Base-by-base conservation (phyloP, 2,113 vertebrate genomes). In the Grammomys surdaster region DNA sequence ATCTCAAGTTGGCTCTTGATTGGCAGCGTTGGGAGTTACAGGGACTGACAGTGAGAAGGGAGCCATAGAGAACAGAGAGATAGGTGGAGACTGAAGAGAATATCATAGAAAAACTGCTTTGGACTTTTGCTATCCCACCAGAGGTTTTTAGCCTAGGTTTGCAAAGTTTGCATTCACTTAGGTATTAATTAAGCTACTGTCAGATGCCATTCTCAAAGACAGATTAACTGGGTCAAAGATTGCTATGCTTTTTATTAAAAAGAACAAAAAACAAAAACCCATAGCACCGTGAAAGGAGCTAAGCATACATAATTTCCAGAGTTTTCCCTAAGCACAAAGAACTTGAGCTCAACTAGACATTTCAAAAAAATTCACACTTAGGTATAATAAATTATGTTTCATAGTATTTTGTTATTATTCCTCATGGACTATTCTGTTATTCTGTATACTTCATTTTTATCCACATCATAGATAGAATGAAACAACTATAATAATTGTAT, bases 151-250 rank as follows among this genome's bases (percentile, higher is more conserved):
- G 75, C n/a, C 46, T 93, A 77, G 75, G 75, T 88, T 81, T 90
- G 90, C 93, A 96, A 94, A 87, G 90, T 72, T 65, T n/a, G 76
- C 76, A 67, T 93, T 76, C 10, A 76, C 40, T 10, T 84, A 65
- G 87, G 31, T 96, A 93, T 90, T 96, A 90, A 96, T 94, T 94
- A 97, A 97, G 10, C 76, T 36, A 40, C n/a, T 36, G 17, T 46
- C 77, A 36, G 33, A 16, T 72, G 13, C 81, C 46, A 20, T 84
- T 84, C 93, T 94, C n/a, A 88, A 19, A 72, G n/a, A 84, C 19
- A 94, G 28, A 82, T 94, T 97, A 92, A 86, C 67, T 88, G 70
- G 82, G 90, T 88, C 87, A 91, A 78, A 90, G 19, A 90, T 6
- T 43, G 67, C 46, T 73, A 33, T 72, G 88, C 40, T 78, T 88